Evolutionary conservation across 2,888 invertebrate species (phyloP).

Genomic region (Amphipyra berbera): DNA sequence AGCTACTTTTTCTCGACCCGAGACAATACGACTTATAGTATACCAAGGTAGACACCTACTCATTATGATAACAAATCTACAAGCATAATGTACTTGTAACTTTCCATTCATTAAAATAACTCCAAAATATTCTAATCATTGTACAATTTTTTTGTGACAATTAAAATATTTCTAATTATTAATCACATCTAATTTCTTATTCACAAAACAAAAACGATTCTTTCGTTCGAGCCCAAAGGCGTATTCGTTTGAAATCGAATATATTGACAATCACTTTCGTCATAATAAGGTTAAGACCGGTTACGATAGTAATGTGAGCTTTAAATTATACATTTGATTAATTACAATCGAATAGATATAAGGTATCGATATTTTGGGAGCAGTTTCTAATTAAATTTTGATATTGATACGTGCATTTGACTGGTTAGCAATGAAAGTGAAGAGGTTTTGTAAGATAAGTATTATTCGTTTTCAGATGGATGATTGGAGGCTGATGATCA

Average conservation of each 20-base stretch:
- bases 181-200: constrained; percentile 35
- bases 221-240: constrained; percentile 24
- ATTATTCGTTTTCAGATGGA: too few species aligned
- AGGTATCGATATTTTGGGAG: constrained; percentile 50
- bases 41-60: background rate
- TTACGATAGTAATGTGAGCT: constrained; percentile 48
- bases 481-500: too few species aligned
- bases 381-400: constrained; percentile 46
- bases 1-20: too few species aligned
- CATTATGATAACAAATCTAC: constrained; percentile 16
- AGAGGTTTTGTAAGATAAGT: background rate
- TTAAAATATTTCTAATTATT: constrained; percentile 34
- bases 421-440: constrained; percentile 1
- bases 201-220: constrained; percentile 18
- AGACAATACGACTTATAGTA: background rate
- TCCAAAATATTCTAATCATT: constrained; percentile 29
- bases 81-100: constrained; percentile 1
- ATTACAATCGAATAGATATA: constrained; percentile 62
- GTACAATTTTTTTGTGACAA: constrained; percentile 12
- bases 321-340: constrained; percentile 70
- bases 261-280: constrained; percentile 62
- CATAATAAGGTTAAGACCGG: constrained; percentile 57
- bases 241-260: constrained; percentile 39
- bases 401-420: constrained; percentile 31
- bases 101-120: constrained; percentile 33